phyloP scores from a whole-genome alignment of 2,113 vertebrate species.

The Uria lomvia region DNA sequence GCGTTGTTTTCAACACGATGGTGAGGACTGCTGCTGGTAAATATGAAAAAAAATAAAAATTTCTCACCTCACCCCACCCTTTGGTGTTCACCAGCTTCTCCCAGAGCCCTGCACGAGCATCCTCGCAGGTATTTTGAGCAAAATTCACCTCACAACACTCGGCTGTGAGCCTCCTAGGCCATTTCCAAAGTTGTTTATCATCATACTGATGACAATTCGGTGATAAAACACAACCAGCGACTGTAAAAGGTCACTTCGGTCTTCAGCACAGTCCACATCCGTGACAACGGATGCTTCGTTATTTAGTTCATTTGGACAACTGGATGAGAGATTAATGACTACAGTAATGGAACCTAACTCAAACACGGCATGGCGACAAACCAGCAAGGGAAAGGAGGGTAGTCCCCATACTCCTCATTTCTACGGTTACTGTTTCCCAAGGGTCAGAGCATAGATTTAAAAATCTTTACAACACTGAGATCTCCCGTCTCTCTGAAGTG shows the following conservation, averaged over 20 bases:
- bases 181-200: accelerated
- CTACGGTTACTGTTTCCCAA: not conserved
- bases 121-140: not conserved
- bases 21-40: not conserved
- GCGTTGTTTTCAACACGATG: accelerated
- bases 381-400: not conserved
- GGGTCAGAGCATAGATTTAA: not conserved
- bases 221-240: not conserved
- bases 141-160: not conserved
- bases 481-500: not conserved
- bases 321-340: not conserved
- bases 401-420: not conserved
- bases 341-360: not conserved
- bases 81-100: not conserved
- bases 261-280: not conserved
- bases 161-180: not conserved
- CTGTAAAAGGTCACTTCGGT: not conserved
- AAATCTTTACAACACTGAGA: not conserved
- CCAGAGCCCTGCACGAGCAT: not conserved
- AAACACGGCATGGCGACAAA: not conserved
- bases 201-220: not conserved
- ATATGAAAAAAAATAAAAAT: too few relatives aligned
- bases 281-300: accelerated
- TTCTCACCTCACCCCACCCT: too few relatives aligned
- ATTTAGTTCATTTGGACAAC: not conserved